Evolutionary conservation across 1,140 invertebrate species (phyloP).

Genomic region (Teleopsis dalmanni): DNA sequence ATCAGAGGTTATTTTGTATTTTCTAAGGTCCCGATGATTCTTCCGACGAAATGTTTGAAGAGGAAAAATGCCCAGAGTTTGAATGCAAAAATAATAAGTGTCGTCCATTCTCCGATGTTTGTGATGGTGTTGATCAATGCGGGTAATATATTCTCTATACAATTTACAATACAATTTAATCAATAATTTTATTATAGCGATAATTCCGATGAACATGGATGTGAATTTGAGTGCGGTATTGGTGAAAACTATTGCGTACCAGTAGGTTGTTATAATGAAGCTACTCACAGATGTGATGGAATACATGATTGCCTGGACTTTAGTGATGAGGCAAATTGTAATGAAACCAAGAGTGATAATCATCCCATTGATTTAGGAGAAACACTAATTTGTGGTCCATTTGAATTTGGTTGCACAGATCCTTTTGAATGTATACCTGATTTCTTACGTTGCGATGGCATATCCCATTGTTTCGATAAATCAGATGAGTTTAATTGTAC

Average conservation of each 20-base stretch:
- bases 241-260: slow-evolving; percentile 55
- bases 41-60: slow-evolving; percentile 39
- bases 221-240: slow-evolving; percentile 34
- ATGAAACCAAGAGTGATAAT: slow-evolving; percentile 38
- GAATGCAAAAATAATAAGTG: slow-evolving; percentile 64
- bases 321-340: slow-evolving; percentile 55
- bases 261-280: slow-evolving; percentile 64
- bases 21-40: slow-evolving; percentile 26
- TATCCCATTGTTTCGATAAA: slow-evolving; percentile 55
- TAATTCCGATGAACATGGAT: slow-evolving; percentile 54
- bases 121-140: slow-evolving; percentile 66
- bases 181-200: slow-evolving; percentile 40
- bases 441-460: slow-evolving; percentile 50
- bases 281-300: slow-evolving; percentile 63
- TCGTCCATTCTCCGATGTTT: slow-evolving; percentile 60
- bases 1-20: too few relatives aligned
- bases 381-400: slow-evolving; percentile 42
- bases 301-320: slow-evolving; percentile 68
- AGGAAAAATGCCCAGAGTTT: slow-evolving; percentile 58
- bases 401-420: slow-evolving; percentile 52
- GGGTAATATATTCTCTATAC: slow-evolving; percentile 46
- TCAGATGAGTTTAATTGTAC: slow-evolving; percentile 53
- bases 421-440: slow-evolving; percentile 53
- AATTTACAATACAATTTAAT: neutral
- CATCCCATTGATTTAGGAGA: slow-evolving; percentile 25